Base-by-base conservation (phyloP, 2,113 vertebrate species). In the Austrofundulus limnaeus region DNA sequence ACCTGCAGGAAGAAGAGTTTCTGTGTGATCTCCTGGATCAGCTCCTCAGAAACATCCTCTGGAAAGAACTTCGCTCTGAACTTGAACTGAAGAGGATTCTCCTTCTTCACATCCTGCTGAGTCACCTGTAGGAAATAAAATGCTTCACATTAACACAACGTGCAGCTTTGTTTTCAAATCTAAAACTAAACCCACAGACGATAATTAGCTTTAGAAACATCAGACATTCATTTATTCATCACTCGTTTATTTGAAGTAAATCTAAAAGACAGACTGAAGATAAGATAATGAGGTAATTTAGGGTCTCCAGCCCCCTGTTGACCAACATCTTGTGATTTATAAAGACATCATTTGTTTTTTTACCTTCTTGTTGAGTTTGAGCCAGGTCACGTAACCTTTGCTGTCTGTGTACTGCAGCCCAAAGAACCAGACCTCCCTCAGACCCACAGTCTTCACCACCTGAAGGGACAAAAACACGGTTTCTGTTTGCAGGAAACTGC, bases 11-110 rank as follows among this genome's bases (percentile, higher is more conserved):
- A 99, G 93, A 99, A 99, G 74, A 98, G 95, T 80, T 94, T 95
- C 87, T 98, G 97, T 15, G 97, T 99, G 89, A 99, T 98, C 90
- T 99, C 97, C 92, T 99, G 97, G 90, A 99, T 98, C 82, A 99
- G 92, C 60, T 98, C 97, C 86, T 99, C 97, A 42, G 96, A 98
- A 70, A 99, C 97, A 65, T 99, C 97, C 83, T 99, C 97, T 6
- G 97, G 97, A 87, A 98, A 99, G 83, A 98, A 98, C 89, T 98
- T 98, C 62, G 95, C 94, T 84, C 97, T 93, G 87, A 98, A 98
- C 67, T 97, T 98, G 81, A 98, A 98, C 86, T 98, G 96, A 67
- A 99, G 89, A 31, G 96, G 96, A 75, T 96, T 99, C 84, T 99
- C 96, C 91, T 99, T 99, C 84, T 95, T 94, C 82, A 99, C 96